Conservation (phyloP, 2,113 vertebrate genomes). For the Struthidea cinerea region DNA sequence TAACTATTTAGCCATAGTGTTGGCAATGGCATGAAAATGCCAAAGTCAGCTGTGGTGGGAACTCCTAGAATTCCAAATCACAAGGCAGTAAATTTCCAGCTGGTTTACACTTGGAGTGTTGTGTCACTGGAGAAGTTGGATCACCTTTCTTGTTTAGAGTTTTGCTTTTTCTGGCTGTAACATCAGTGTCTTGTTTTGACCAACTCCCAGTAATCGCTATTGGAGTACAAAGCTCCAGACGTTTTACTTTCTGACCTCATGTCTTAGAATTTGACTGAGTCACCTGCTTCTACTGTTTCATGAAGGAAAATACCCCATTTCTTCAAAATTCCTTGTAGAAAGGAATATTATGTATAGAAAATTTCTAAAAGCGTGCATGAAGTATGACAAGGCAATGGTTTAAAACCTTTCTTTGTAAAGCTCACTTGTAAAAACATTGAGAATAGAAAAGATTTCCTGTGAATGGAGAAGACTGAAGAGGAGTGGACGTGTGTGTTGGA, state of each 20-base stretch:
- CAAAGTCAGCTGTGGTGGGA: not conserved
- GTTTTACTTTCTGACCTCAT: not conserved
- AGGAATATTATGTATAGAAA: not conserved
- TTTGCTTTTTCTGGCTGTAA: not conserved
- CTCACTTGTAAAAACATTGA: not conserved
- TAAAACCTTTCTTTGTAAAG: not conserved
- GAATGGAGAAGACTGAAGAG: not conserved
- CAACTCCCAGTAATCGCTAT: not conserved
- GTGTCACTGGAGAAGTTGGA: not conserved
- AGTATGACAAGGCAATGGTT: not conserved
- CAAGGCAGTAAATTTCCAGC: not conserved
- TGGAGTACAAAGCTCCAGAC: not conserved
- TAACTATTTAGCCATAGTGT: not conserved
- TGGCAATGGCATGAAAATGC: not conserved
- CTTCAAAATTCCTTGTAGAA: not conserved
- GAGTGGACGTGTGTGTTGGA: not conserved
- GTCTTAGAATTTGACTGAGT: not conserved
- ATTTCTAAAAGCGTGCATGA: not conserved
- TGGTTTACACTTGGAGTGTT: not conserved
- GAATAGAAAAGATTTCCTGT: not conserved
- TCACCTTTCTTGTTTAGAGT: not conserved
- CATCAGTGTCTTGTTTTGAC: not conserved
- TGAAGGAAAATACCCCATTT: rapidly evolving
- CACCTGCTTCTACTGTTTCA: not conserved
- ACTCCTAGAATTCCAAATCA: not conserved